Conservation (phyloP, 2,113 vertebrate genomes). For the Rana temporaria region DNA sequence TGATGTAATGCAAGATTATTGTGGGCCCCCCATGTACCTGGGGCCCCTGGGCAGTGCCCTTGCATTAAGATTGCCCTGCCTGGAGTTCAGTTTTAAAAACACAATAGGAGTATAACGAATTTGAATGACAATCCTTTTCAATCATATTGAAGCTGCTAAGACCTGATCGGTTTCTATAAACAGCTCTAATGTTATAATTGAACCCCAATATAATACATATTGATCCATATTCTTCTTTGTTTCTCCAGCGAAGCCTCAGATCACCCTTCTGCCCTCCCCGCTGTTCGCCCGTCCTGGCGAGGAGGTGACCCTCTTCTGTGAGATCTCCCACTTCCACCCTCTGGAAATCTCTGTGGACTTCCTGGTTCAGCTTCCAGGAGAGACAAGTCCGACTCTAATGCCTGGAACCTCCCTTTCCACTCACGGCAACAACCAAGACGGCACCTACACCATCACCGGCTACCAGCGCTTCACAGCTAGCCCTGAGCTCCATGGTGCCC, state of each 20-base stretch:
- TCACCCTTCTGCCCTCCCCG: slow-evolving; percentile 13
- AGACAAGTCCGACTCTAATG: slow-evolving; percentile 53
- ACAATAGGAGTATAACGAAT: too few species aligned
- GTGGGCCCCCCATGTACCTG: too few species aligned
- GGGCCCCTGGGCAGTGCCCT: too few species aligned
- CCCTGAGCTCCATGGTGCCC: slow-evolving; percentile 67
- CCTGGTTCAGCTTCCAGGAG: slow-evolving; percentile 64
- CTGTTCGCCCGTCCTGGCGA: slow-evolving; percentile 70
- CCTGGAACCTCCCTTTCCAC: slow-evolving; percentile 68
- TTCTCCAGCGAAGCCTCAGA: slow-evolving; percentile 7
- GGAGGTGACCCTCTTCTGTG: slow-evolving; percentile 70
- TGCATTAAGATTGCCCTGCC: too few species aligned
- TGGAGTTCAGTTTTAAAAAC: too few species aligned
- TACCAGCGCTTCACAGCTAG: slow-evolving; percentile 66
- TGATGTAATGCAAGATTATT: too few species aligned
- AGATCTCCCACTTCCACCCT: slow-evolving; percentile 78
- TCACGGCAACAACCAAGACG: slow-evolving; percentile 74
- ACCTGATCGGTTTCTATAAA: too few species aligned
- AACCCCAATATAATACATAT: too few species aligned
- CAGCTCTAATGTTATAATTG: too few species aligned
- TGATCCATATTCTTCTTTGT: not conserved
- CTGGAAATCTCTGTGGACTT: slow-evolving; percentile 75
- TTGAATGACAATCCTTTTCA: too few species aligned
- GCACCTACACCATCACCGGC: slow-evolving; percentile 76
- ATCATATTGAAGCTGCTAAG: too few species aligned